Evolutionary conservation across 2,797 vertebrate genomes (phyloP), one percentile per base, ranked within the genome.

Genomic region (Salarias fasciatus): DNA sequence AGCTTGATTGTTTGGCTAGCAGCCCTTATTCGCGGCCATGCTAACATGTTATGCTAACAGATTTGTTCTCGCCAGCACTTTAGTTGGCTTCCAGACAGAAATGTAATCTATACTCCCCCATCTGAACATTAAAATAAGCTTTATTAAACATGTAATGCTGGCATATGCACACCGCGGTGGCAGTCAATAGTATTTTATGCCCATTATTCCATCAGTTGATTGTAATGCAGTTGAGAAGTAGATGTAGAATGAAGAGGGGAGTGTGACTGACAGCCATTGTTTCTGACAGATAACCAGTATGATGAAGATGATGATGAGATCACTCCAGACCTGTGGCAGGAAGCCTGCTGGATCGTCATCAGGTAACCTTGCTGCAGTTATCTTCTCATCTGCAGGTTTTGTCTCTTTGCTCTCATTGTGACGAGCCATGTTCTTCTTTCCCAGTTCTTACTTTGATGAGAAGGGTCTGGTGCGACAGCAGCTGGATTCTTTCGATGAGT

Each of bases 291-390:
- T 90, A 96, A 95, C 79, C 97, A 97, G 2, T 99, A 98, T 57
- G 97, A 99, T 76, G 97, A 99, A 53, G 97, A 99, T 6, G 97
- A 99, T 29, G 97, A 99, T 87, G 97, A 99, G 85, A 99, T 99
- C 88, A 99, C 97, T 0, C 94, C 97, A 0, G 97, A 99, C 77
- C 69, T 99, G 86, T 99, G 97, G 97, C 97, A 99, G 69, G 97
- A 99, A 77, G 97, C 97, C 0, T 99, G 97, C 69, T 99, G 97
- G 97, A 99, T 99, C 53, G 97, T 99, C 42, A 99, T 99, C 73
- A 99, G 97, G 97, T 98, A 88, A 91, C 0, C n/a, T 58, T 10
- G 47, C 41, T 24, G 18, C 24, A 2, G 18, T 24, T 24, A 24
- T 35, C 33, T 2, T 35, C 9, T 35, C 6, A 35, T 8, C 31